A percentile compares a stretch with the other conserved stretches of the same genome.
Evolutionary conservation across 2,888 invertebrate genomes (phyloP).

Genomic region (Philereme transversata): DNA sequence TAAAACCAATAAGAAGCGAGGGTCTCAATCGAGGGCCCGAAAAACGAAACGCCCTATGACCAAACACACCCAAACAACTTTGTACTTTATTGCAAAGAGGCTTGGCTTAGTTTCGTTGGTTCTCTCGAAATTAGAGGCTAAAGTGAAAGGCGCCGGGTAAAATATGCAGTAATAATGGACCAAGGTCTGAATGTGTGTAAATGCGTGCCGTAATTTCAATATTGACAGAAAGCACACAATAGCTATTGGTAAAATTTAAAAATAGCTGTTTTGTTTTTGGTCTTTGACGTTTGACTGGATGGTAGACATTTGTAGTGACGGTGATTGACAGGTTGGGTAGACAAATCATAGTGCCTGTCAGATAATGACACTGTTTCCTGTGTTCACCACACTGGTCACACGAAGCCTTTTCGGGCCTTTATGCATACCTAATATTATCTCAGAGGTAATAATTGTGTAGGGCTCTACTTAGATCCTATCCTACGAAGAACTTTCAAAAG

Average conservation of each 20-base stretch:
- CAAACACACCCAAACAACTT: conserved; percentile 39
- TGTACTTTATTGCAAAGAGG: conserved; percentile 35
- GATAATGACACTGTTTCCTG: too few species aligned
- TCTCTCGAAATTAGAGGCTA: conserved; percentile 51
- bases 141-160: conserved; percentile 64
- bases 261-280: conserved; percentile 8
- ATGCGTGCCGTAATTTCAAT: conserved; percentile 22
- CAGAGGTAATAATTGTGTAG: too few species aligned
- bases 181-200: conserved; percentile 19
- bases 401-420: too few species aligned
- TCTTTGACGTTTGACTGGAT: conserved; percentile 1
- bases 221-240: conserved; percentile 8
- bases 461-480: too few species aligned
- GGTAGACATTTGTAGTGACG: too few species aligned
- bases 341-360: too few species aligned
- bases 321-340: too few species aligned
- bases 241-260: conserved; percentile 1
- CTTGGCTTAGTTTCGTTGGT: conserved; percentile 42
- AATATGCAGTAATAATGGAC: conserved; percentile 33
- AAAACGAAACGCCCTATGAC: conserved; percentile 67
- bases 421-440: too few species aligned
- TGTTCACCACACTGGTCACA: too few species aligned
- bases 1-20: conserved; percentile 81
- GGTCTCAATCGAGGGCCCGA: conserved; percentile 59
- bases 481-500: too few species aligned